A percentile compares a stretch with the other conserved stretches of the same genome.
These are phyloP conservation scores for Drosophila teissieri DNA, from an alignment of 1,140 invertebrate genomes.

Conservation along the genomic window DNA sequence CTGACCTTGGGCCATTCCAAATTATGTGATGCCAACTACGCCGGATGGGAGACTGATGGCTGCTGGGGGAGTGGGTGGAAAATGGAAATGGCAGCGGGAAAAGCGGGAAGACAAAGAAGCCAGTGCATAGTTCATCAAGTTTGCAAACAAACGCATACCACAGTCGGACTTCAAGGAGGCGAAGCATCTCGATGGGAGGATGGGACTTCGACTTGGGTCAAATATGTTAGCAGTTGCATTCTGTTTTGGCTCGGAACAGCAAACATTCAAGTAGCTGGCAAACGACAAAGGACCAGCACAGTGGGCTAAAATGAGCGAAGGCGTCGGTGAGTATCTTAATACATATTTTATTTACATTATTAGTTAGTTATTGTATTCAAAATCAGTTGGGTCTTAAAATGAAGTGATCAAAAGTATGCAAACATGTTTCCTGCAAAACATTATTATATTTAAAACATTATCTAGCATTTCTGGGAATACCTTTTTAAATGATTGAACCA, in stretches of 20 bases:
- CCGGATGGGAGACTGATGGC: not conserved
- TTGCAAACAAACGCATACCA: slow-evolving; percentile 73
- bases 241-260: slow-evolving; percentile 29
- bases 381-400: no score
- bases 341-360: no score
- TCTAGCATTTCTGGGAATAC: no score
- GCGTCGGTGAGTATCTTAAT: not conserved
- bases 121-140: slow-evolving; percentile 73
- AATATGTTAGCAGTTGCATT: slow-evolving; percentile 52
- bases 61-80: not conserved
- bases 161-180: slow-evolving; percentile 24
- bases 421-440: no score
- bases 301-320: not conserved
- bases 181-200: not conserved
- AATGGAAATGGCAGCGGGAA: slow-evolving; percentile 1
- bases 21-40: slow-evolving; percentile 16
- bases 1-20: slow-evolving; percentile 22
- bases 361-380: not conserved
- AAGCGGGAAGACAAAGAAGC: not conserved
- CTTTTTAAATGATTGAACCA: no score
- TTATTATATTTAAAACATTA: no score
- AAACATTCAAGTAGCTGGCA: slow-evolving; percentile 28
- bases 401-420: no score
- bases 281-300: slow-evolving; percentile 24
- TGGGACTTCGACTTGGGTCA: slow-evolving; percentile 23